These are phyloP conservation scores for Stylophora pistillata DNA, from an alignment of 64 coral and sea anemone species.

Conservation along the genomic window DNA sequence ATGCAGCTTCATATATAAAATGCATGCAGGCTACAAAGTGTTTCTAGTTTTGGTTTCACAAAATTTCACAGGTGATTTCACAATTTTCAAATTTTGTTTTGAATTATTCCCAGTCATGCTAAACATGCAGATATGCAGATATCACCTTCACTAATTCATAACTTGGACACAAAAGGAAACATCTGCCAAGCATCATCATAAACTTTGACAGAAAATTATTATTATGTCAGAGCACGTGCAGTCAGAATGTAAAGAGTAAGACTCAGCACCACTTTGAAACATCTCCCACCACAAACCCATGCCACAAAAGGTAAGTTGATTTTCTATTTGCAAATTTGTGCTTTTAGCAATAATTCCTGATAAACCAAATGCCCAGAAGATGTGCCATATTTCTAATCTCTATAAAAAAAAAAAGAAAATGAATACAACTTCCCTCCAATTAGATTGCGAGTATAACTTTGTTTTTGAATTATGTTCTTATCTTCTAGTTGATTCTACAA, in stretches of 20 bases:
- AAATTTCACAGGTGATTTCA: too few species aligned
- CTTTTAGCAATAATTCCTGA: background rate
- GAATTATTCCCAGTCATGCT: too few species aligned
- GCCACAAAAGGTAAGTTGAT: background rate
- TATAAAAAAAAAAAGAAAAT: background rate
- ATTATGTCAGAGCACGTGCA: background rate
- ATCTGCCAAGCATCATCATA: background rate
- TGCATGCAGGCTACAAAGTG: too few species aligned
- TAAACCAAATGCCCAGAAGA: background rate
- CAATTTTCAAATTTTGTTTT: too few species aligned
- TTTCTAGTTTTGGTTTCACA: too few species aligned
- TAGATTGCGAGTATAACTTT: too few species aligned
- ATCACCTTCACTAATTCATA: too few species aligned
- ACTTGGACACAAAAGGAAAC: too few species aligned
- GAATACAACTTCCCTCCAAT: background rate
- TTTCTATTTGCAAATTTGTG: constrained; percentile 22
- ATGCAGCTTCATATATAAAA: too few species aligned
- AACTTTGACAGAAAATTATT: background rate
- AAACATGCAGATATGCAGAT: too few species aligned
- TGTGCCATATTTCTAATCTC: background rate
- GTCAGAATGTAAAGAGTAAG: background rate
- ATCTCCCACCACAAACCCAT: background rate
- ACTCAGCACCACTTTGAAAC: constrained; percentile 10
- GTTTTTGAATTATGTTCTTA: too few species aligned
- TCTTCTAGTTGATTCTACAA: too few species aligned